Conservation (phyloP, 2,888 invertebrate species). For the Stegophylla sp. region DNA sequence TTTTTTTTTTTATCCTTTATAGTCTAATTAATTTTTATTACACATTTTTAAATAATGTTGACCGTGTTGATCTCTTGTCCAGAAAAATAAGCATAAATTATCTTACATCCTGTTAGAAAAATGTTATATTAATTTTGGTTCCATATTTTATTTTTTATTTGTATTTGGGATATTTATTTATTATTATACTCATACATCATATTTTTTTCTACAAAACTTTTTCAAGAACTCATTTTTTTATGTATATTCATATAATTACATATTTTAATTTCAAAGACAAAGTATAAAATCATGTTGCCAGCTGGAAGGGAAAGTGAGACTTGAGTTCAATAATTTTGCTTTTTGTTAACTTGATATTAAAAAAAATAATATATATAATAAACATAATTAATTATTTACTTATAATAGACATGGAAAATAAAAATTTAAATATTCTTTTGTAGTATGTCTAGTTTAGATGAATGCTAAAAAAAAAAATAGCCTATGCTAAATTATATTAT, state of each 20-base stretch:
- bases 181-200: conserved; percentile 23
- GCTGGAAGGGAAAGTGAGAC: conserved; percentile 52
- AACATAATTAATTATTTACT: conserved; percentile 48
- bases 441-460: conserved; percentile 53
- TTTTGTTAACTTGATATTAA: conserved; percentile 44
- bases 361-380: conserved; percentile 14
- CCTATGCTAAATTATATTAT: conserved; percentile 60
- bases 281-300: conserved; percentile 46
- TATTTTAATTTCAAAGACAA: conserved; percentile 34
- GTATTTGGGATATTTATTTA: conserved; percentile 24
- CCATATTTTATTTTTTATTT: neutral
- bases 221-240: conserved; percentile 1
- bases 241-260: neutral
- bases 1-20: conserved; percentile 18
- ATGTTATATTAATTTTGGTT: conserved; percentile 2
- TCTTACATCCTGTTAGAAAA: conserved; percentile 31
- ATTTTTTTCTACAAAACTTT: conserved; percentile 31
- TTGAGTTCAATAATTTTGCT: conserved; percentile 57
- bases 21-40: conserved; percentile 43
- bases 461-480: conserved; percentile 51
- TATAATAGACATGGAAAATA: conserved; percentile 46
- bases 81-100: conserved; percentile 32
- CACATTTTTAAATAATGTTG: conserved; percentile 38
- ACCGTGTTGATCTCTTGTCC: conserved; percentile 54
- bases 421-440: conserved; percentile 49